These are phyloP conservation scores for Astur gentilis DNA, from an alignment of 2,113 vertebrate species.

Conservation along the genomic window DNA sequence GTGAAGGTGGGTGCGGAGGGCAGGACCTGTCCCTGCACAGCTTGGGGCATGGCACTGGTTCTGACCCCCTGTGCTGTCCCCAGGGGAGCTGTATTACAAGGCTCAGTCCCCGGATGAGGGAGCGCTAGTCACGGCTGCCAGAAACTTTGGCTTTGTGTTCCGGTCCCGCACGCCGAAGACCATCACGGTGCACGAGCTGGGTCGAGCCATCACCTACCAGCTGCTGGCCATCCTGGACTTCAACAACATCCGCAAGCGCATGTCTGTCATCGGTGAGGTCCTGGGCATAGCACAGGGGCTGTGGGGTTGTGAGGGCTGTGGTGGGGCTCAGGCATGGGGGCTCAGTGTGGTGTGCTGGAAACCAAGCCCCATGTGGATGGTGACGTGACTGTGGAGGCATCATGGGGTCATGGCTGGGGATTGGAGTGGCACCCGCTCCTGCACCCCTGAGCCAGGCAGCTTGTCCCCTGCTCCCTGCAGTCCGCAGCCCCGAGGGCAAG, in stretches of 20 bases:
- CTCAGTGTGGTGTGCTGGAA: accelerated
- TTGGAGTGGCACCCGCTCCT: neutral
- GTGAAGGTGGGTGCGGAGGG: slow-evolving; percentile 64
- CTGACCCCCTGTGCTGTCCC: neutral
- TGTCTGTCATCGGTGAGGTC: slow-evolving; percentile 89
- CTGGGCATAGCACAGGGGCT: accelerated
- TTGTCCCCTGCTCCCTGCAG: slow-evolving; percentile 31
- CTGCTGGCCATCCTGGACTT: slow-evolving; percentile 93
- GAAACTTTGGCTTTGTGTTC: slow-evolving; percentile 92
- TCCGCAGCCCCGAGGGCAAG: slow-evolving; percentile 86
- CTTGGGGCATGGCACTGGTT: accelerated
- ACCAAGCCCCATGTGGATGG: accelerated
- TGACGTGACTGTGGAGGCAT: neutral
- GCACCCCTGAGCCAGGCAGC: neutral
- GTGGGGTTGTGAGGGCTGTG: accelerated
- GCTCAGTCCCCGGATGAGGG: slow-evolving; percentile 93
- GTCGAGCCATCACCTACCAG: slow-evolving; percentile 82
- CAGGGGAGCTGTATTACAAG: slow-evolving; percentile 89
- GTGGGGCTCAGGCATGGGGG: neutral
- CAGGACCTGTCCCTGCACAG: neutral
- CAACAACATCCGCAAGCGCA: slow-evolving; percentile 92
- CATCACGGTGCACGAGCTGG: slow-evolving; percentile 86
- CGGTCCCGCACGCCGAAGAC: slow-evolving; percentile 87
- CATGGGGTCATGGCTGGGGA: neutral
- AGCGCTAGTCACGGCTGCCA: slow-evolving; percentile 86